phyloP scores from a whole-genome alignment of 2,888 invertebrate genomes.

The Cryptosula pallasiana region DNA sequence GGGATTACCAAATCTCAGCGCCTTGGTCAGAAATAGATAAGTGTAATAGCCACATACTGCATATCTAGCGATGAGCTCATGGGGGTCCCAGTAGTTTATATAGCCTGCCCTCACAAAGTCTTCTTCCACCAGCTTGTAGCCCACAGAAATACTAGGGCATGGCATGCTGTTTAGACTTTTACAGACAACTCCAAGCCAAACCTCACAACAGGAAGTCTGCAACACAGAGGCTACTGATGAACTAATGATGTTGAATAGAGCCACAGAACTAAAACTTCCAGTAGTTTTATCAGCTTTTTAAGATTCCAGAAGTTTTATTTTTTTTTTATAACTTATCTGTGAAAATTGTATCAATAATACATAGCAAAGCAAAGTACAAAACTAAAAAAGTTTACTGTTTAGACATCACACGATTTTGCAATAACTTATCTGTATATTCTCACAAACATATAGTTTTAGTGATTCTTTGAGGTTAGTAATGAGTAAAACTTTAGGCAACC shows the following conservation, averaged over 20 bases:
- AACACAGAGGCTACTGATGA: neutral
- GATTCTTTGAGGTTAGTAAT: no score
- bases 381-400: no score
- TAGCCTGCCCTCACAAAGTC: constrained; percentile 9
- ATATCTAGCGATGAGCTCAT: neutral
- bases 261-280: neutral
- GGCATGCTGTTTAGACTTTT: constrained; percentile 1
- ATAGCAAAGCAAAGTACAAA: no score
- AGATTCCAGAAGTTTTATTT: neutral
- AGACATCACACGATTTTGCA: no score
- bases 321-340: neutral
- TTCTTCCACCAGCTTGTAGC: neutral
- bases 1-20: no score
- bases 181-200: constrained; percentile 20
- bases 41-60: neutral
- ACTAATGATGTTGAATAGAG: neutral
- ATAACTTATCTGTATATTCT: no score
- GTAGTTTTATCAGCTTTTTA: neutral
- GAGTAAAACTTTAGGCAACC: no score
- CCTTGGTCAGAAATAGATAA: no score
- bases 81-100: constrained; percentile 14
- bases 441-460: no score
- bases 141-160: constrained; percentile 6
- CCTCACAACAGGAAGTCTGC: constrained; percentile 18
- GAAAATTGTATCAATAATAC: no score